A percentile compares a stretch with the other conserved stretches of the same genome.
These are phyloP conservation scores for Crocuta crocuta DNA, from an alignment of 2,113 vertebrate genomes.

Conservation along the genomic window DNA sequence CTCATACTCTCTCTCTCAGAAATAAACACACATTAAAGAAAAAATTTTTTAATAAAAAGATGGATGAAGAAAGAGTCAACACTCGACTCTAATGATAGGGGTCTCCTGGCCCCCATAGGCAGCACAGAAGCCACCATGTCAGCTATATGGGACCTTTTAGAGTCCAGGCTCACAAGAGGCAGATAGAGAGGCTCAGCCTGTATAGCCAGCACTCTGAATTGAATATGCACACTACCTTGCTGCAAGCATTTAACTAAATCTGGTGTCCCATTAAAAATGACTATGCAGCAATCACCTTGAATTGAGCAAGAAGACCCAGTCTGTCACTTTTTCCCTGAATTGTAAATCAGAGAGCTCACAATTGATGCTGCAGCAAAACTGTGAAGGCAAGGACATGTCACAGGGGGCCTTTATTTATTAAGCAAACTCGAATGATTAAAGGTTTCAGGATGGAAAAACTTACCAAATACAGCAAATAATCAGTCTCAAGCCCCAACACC, in stretches of 20 bases:
- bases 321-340: constrained; percentile 62
- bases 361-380: constrained; percentile 64
- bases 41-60: too few relatives aligned
- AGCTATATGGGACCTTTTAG: not conserved
- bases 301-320: constrained; percentile 61
- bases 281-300: constrained; percentile 70
- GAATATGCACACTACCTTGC: not conserved
- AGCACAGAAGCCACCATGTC: not conserved
- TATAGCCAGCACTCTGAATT: not conserved
- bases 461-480: constrained; percentile 46
- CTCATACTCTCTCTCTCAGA: too few relatives aligned
- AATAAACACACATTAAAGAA: too few relatives aligned
- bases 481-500: not conserved
- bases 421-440: constrained; percentile 54
- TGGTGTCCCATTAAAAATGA: constrained; percentile 70
- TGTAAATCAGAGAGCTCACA: constrained; percentile 67
- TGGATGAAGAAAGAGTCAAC: not conserved
- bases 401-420: constrained; percentile 62
- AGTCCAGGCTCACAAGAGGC: not conserved
- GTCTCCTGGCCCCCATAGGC: not conserved
- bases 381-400: constrained; percentile 74
- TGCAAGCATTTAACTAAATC: not conserved
- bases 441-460: constrained; percentile 42
- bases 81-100: not conserved
- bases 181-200: not conserved